Base-by-base conservation (phyloP, 2,797 vertebrate species). In the Acrossocheilus wenchowensis region DNA sequence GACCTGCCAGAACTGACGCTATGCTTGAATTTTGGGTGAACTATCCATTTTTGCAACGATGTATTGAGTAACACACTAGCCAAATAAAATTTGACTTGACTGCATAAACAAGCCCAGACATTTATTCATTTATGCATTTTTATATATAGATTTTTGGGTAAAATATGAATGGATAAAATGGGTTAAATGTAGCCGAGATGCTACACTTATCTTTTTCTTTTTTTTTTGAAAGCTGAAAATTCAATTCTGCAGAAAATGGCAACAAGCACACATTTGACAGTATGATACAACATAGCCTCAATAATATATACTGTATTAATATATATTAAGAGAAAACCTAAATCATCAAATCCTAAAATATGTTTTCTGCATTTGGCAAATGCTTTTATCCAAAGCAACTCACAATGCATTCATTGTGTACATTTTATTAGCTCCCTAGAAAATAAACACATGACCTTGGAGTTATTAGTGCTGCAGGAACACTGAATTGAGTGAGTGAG, bases 371-470 rank as follows among this genome's bases (percentile, higher is more conserved):
- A 30, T 26, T 26, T 64, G 26, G 26, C 11, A 64, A 14, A 74
- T 74, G 41, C 23, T 30, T 48, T 50, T 68, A 34, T 66, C 5
- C 23, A 43, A 39, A 64, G 23, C n/a, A n/a, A 34, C 15, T 10
- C 21, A 19, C 34, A 21, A 3, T 69, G 23, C 72, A 26, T 48
- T 74, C 12, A 50, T 48, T 0, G 7, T 75, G 45, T 45, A 73
- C 43, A 50, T 34, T 75, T 48, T 52, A 19, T 75, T 30, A 34
- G 14, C 15, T 75, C 26, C 45, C 45, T 48, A 80, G 12, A 9
- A 68, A 66, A 81, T 8, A 34, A 36, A 81, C 62, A 11, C 11
- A 50, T 81, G 62, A 23, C 17, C 78, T 23, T 48, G 78, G 66
- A 5, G 10, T 30, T 23, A 23, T 77, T 36, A 80, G 3, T 15